Conservation (phyloP, 2,888 invertebrate genomes). For the Chloroclysta siterata region DNA sequence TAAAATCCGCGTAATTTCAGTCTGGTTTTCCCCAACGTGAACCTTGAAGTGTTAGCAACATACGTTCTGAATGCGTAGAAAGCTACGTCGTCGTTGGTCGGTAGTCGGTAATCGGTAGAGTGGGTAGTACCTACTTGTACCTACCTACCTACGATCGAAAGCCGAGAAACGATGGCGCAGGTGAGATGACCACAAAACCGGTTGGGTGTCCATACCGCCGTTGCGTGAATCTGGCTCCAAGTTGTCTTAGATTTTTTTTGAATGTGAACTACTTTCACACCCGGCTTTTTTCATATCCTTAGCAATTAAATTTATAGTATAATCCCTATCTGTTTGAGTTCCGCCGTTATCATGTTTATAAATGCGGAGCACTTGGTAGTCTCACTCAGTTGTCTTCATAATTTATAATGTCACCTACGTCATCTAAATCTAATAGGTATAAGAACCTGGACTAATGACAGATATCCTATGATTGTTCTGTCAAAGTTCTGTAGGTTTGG, state of each 20-base stretch:
- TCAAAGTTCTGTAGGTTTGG: too few species aligned
- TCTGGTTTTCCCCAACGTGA: conserved; percentile 3
- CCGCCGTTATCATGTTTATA: too few species aligned
- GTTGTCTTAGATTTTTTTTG: conserved; percentile 28
- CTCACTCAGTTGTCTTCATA: too few species aligned
- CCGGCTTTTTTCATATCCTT: neutral
- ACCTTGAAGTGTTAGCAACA: neutral
- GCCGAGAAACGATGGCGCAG: conserved; percentile 48
- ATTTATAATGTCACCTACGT: too few species aligned
- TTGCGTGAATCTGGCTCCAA: conserved; percentile 37
- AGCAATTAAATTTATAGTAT: too few species aligned
- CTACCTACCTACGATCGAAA: conserved; percentile 29
- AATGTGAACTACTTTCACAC: neutral
- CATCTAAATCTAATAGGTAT: too few species aligned
- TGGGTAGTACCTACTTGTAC: conserved; percentile 23
- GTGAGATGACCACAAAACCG: conserved; percentile 75
- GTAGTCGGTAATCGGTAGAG: conserved; percentile 3
- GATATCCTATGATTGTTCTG: too few species aligned
- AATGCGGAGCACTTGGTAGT: too few species aligned
- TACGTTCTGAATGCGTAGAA: conserved; percentile 12
- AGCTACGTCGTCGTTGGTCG: conserved; percentile 12
- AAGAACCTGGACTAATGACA: too few species aligned
- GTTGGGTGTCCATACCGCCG: conserved; percentile 62
- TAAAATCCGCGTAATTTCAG: neutral
- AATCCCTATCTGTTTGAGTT: too few species aligned